Base-by-base conservation (phyloP, 2,797 vertebrate species). In the Sebastes taczanowskii region DNA sequence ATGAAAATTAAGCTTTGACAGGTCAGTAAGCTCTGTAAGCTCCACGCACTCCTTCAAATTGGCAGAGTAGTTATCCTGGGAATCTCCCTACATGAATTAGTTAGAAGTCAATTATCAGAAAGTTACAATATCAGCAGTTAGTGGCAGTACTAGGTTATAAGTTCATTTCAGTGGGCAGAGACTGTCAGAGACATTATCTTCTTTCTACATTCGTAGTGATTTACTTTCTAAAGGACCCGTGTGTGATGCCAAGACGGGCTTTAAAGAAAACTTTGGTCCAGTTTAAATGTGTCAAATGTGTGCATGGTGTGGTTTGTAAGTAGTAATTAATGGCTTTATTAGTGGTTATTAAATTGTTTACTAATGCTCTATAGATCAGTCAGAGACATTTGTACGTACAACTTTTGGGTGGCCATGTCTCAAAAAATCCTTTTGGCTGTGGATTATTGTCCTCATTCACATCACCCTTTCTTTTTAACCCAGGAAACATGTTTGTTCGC, bases 1-100 rank as follows among this genome's bases (percentile, higher is more conserved):
- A 70, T 81, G 70, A 80, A 73, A 81, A 88, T 83, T 11, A 74
- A 42, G 2, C 59, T 73, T 71, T 82, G 80, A 78, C 78, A 89
- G 59, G 29, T 77, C 81, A 27, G 22, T 58, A 20, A 64, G 23
- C 64, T 64, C 66, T 56, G 53, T 42, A 42, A 81, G 62, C 29
- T 20, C 18, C 66, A 65, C 23, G 46, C 55, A 32, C 18, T 11
- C 34, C 55, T 30, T 49, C 52, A 81, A 35, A 32, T 71, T 53
- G 68, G 46, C 10, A 56, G n/a, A 74, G 5, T 6, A 11, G 7
- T 77, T 71, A 25, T 30, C 11, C 23, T 58, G 64, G 52, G 29
- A 81, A 55, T 58, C n/a, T 1, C 11, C 25, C 60, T 25, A 16
- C 38, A 63, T 59, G 22, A 74, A 74, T 59, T 30, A 46, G 52